Base-by-base conservation (phyloP, 2,113 vertebrate species). In the Oreamnos americanus region DNA sequence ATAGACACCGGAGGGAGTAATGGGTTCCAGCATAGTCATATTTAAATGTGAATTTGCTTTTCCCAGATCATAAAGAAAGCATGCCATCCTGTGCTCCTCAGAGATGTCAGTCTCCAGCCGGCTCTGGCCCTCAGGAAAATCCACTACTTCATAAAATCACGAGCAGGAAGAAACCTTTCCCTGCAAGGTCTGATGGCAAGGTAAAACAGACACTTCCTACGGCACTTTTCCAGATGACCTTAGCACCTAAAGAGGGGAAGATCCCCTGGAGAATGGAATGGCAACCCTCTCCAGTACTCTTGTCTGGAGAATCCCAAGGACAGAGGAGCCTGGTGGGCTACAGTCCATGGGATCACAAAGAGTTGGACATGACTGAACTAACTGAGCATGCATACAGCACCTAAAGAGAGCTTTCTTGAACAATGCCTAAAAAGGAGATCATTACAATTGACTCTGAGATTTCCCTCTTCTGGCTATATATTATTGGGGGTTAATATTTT, bases 131-230 rank as follows among this genome's bases (percentile, higher is more conserved):
- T 81, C 16, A 0, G 25, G 97, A 91, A 87, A 60, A 26, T 2
- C 83, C 13, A 23, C 57, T 76, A 28, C 74, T 94, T 78, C 30
- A 71, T 47, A 95, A 88, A 57, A 82, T 71, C 57, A 28, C 2
- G 3, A 79, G 91, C 89, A 11, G 0, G 57, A 95, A 94, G 89
- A 96, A 49, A 23, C 64, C 83, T 16, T 45, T 25, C 55, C 95
- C 60, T 11, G 1, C 9, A 0, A 91, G 60, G 15, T 5, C 78
- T 23, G 53, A 30, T 11, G 85, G 82, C 85, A 97, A 98, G 99
- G 99, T 99, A 98, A 98, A 83, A 47, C 17, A 96, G 39, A 33
- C 26, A 1, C 6, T 3, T 45, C 58, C 58, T 6, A 23, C 2
- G 3, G 2, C 17, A 26, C 28, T 79, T 28, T 43, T 58, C 88